Percentiles rank a stretch among this genome's conserved stretches.
Conservation (phyloP, 2,797 vertebrate genomes). For the Trematomus bernacchii region DNA sequence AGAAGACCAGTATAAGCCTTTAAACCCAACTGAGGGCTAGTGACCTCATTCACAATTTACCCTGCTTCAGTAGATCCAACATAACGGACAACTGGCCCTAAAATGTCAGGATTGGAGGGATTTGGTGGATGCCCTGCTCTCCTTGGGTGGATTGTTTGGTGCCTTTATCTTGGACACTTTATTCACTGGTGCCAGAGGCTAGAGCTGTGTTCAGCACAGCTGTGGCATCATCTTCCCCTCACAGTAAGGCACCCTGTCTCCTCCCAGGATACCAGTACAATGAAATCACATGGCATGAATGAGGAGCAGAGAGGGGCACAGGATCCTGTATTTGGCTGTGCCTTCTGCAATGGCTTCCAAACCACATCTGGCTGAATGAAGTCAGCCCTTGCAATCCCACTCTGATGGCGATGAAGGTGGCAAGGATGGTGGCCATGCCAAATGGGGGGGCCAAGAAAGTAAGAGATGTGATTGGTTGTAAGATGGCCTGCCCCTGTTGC, state of each 20-base stretch:
- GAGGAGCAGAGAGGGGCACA: slow-evolving; percentile 13
- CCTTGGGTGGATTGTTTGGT: slow-evolving; percentile 35
- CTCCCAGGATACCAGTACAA: slow-evolving; percentile 23
- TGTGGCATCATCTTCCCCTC: slow-evolving; percentile 40
- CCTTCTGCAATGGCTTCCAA: not conserved
- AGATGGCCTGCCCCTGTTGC: not conserved
- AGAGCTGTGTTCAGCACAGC: slow-evolving; percentile 40
- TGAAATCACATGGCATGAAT: slow-evolving; percentile 21
- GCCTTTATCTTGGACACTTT: slow-evolving; percentile 38
- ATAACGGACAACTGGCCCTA: slow-evolving; percentile 30
- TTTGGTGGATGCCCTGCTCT: slow-evolving; percentile 31
- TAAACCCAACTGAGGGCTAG: not conserved
- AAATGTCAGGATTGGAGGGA: slow-evolving; percentile 43
- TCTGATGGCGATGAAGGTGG: slow-evolving; percentile 1
- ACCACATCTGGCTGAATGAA: slow-evolving; percentile 27
- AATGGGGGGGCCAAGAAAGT: not conserved
- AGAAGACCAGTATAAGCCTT: slow-evolving; percentile 26
- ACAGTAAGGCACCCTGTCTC: slow-evolving; percentile 10
- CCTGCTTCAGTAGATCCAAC: slow-evolving; percentile 16
- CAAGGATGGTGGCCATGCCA: slow-evolving; percentile 21
- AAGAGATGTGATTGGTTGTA: slow-evolving; percentile 4
- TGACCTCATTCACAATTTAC: slow-evolving; percentile 38
- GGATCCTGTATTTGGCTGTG: slow-evolving; percentile 19
- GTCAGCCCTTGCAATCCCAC: not conserved
- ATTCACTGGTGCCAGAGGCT: slow-evolving; percentile 33